Base-by-base conservation (phyloP, 2,888 invertebrate species). In the Doris montereyensis region DNA sequence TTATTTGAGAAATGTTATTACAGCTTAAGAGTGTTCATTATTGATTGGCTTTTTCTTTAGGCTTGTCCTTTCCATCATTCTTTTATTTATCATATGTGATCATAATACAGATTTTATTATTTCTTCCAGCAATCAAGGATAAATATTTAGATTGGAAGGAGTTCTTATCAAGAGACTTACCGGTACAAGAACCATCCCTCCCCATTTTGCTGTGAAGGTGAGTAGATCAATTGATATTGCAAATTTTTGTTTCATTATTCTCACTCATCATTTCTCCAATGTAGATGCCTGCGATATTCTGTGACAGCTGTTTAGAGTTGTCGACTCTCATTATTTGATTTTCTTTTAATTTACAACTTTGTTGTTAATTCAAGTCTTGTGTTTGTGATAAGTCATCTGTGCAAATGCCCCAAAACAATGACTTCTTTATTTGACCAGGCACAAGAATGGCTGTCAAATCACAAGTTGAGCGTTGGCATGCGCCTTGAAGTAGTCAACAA, bases 91-190 rank as follows among this genome's bases (percentile, higher is more conserved):
- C 52, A 52, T 52, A 52, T 52, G 52, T 8, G 13, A 17, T 52
- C n/a, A n/a, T n/a, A n/a, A n/a, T n/a, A n/a, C n/a, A 62, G 21
- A 62, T 4, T 70, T 32, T 28, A 8, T 57, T 10, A 21, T 58
- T 71, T 57, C 76, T 84, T 84, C 2, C 85, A 94, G 94, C 95
- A 78, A 97, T 98, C 88, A 96, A 97, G 91, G 95, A 96, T 89
- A 97, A 97, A 92, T 97, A 97, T 91, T 94, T 94, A 83, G 98
- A 98, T 93, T 98, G 98, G 98, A 97, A 97, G 91, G 96, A 96
- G 92, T 98, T 97, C 91, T 98, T 81, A 95, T 97, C 84, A 95
- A 96, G 90, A 94, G 97, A 84, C 93, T 99, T 82, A 97, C 97
- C 0, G 98, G 98, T 24, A 97, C 98, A n/a, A 93, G 97, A 77